Percentiles rank a stretch among this genome's conserved stretches.
These are phyloP conservation scores for Anadara kagoshimensis DNA, from an alignment of 1,140 invertebrate species.

Conservation along the genomic window DNA sequence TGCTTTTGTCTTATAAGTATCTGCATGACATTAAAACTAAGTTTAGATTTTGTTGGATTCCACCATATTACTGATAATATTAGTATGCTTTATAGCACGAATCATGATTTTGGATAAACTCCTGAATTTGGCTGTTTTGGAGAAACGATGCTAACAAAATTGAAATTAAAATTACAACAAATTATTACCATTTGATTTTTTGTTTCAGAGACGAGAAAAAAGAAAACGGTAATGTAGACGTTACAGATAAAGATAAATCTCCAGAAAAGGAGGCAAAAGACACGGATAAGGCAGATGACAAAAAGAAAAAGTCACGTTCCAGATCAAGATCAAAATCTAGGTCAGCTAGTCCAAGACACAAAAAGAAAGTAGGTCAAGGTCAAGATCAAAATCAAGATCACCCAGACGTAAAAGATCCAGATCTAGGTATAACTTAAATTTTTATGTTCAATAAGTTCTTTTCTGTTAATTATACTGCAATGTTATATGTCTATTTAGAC, in stretches of 20 bases:
- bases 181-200: neutral
- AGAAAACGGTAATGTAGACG: neutral
- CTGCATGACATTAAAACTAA: no score
- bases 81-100: no score
- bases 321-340: slow-evolving; percentile 15
- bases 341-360: slow-evolving; percentile 37
- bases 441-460: neutral
- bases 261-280: slow-evolving; percentile 9
- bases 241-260: slow-evolving; percentile 1
- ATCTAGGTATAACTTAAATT: slow-evolving; percentile 3
- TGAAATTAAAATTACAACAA: neutral
- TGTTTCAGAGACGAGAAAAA: slow-evolving; percentile 11
- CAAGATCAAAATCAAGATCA: slow-evolving; percentile 67
- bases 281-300: neutral
- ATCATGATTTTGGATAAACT: no score
- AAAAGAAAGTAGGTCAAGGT: slow-evolving; percentile 73
- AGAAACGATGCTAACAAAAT: neutral
- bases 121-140: neutral
- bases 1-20: no score
- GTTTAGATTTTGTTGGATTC: no score
- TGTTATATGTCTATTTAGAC: neutral
- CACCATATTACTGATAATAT: no score
- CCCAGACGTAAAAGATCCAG: slow-evolving; percentile 8
- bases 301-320: slow-evolving; percentile 9
- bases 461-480: neutral